Conservation (phyloP, 2,797 vertebrate species). For the Cossypha heuglini region DNA sequence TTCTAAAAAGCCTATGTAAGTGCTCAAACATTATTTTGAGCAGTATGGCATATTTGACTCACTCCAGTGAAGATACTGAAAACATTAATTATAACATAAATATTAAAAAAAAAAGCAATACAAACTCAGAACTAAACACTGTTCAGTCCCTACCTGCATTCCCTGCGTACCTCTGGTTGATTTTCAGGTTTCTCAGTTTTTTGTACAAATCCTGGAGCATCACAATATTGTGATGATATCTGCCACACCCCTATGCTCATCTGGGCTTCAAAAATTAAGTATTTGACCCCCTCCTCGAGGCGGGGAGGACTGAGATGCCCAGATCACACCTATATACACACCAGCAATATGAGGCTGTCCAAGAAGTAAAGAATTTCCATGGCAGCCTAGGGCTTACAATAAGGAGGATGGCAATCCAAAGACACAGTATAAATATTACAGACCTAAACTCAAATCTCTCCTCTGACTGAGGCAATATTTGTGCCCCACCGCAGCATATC, state of each 20-base stretch:
- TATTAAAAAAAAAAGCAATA: background rate
- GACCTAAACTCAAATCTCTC: background rate
- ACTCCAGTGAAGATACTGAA: background rate
- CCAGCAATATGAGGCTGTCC: background rate
- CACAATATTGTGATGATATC: background rate
- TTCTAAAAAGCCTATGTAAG: background rate
- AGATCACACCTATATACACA: background rate
- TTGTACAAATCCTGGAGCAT: background rate
- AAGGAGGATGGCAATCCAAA: background rate
- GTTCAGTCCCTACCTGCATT: background rate
- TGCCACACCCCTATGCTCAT: rapidly evolving
- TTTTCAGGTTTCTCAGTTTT: background rate
- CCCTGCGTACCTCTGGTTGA: background rate
- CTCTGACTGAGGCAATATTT: background rate
- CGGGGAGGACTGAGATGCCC: background rate
- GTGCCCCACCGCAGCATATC: background rate
- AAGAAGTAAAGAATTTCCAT: background rate
- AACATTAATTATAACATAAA: background rate
- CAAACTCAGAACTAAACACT: background rate
- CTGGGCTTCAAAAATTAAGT: background rate
- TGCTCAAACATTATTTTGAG: background rate
- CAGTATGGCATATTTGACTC: background rate
- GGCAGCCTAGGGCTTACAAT: background rate
- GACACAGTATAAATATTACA: background rate
- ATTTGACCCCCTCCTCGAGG: background rate